Base-by-base conservation (phyloP, 2,888 invertebrate species). In the Mythimna vitellina region DNA sequence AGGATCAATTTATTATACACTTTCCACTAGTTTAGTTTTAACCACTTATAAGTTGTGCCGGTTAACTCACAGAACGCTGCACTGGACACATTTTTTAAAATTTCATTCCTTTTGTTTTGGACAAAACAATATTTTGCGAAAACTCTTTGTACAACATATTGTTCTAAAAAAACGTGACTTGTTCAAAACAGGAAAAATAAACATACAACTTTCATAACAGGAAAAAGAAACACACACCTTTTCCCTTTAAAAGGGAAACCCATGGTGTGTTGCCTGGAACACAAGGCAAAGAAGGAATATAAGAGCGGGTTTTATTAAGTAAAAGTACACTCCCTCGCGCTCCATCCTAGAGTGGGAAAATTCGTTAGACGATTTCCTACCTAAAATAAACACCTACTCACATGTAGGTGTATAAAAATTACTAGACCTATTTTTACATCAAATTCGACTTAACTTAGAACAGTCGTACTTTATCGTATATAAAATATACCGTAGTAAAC, bases 1-100 rank as follows among this genome's bases (percentile, higher is more conserved):
- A 46, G 42, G 3, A 61, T 46, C 42, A 25, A 71, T 70, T 35
- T 71, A 53, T 5, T 25, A 46, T 17, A 46, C 9, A 25, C 32
- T 46, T 46, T 46, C 20, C 35, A 73, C 12, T n/a, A 20, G 6
- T 70, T 56, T 46, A 17, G 46, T 63, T 73, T 73, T 35, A 54
- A 60, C 14, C 12, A 54, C 22, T 71, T 54, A 9, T 61, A 17
- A 20, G 17, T 46, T 72, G 25, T 35, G 6, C 1, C 35, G n/a
- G 38, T 60, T 42, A 22, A 38, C 38, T 60, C 22, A 38, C 38
- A 7, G 38, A 58, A n/a, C 38, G 9, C 14, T 60, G 22, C 0
- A n/a, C 6, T 42, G 0, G 14, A 42, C 5, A 42, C 42, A 14
- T 42, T 14, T 42, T 42, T 42, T 4, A 14, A 14, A 5, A 38